Evolutionary conservation across 2,888 invertebrate genomes (phyloP).

Genomic region (Aleiodes alternator): DNA sequence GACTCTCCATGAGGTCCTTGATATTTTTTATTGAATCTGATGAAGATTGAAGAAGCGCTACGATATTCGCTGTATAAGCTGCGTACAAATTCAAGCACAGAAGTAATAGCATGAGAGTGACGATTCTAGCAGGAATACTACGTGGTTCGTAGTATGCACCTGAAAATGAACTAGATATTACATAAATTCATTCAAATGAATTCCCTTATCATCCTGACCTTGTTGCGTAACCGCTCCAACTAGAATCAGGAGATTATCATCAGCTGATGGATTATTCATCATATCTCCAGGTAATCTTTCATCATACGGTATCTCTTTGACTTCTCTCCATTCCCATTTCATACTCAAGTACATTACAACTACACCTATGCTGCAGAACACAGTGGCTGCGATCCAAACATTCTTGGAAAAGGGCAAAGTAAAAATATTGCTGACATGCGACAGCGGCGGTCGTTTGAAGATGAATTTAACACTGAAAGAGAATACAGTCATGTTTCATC

Average conservation of each 20-base stretch:
- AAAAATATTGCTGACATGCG: slow-evolving; percentile 84
- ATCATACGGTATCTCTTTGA: slow-evolving; percentile 26
- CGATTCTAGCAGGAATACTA: slow-evolving; percentile 77
- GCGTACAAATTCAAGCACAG: slow-evolving; percentile 84
- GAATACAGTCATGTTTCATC: neutral
- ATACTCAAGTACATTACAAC: slow-evolving; percentile 77
- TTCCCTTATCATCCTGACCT: slow-evolving; percentile 71
- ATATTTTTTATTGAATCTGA: slow-evolving; percentile 82
- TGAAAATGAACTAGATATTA: slow-evolving; percentile 46
- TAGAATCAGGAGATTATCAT: slow-evolving; percentile 78
- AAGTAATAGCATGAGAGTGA: slow-evolving; percentile 80
- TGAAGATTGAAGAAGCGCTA: slow-evolving; percentile 84
- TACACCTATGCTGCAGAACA: slow-evolving; percentile 76
- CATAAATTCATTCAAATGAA: no score
- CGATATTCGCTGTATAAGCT: slow-evolving; percentile 86
- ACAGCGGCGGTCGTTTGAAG: slow-evolving; percentile 84
- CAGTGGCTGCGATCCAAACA: slow-evolving; percentile 80
- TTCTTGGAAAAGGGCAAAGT: slow-evolving; percentile 80
- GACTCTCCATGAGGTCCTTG: slow-evolving; percentile 81
- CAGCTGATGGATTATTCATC: slow-evolving; percentile 67
- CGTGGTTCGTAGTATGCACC: slow-evolving; percentile 72
- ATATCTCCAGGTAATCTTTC: slow-evolving; percentile 48
- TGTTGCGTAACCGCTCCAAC: slow-evolving; percentile 82
- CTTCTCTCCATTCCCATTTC: slow-evolving; percentile 73
- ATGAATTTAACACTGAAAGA: slow-evolving; percentile 78